Evolutionary conservation across 2,797 vertebrate species (phyloP), one percentile per base, ranked within the genome.

Genomic region (Melanotaenia parkinsoni): DNA sequence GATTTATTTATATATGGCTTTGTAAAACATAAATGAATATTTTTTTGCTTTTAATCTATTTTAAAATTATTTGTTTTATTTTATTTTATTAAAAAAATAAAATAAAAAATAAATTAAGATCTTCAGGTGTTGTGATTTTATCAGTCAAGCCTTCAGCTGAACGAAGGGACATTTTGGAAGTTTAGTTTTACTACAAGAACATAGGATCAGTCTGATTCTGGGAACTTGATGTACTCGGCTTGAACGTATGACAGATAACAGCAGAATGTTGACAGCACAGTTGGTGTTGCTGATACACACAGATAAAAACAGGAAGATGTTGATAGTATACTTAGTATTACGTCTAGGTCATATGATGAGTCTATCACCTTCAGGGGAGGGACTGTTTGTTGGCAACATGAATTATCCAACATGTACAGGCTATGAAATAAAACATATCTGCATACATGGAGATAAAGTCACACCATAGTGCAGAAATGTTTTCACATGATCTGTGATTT

Each of bases 321-420:
- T 93, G 88, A 86, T 30, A 75, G 86, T 80, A 90, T 76, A 86
- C 71, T 38, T 8, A 12, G 87, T 82, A 70, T 87, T 84, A 88
- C 75, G 72, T 67, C 71, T 6, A 58, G 88, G 86, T 84, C 82
- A 74, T 64, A 67, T 69, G 80, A 77, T 66, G 63, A 71, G 58
- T 70, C 50, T n/a, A 32, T 72, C 76, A 68, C 67, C 76, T 80
- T 76, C 53, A 54, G 24, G 22, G 3, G 2, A 14, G 12, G 82
- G 77, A 77, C 73, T 33, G 79, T 62, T 11, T 71, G 53, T 14
- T 4, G 22, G 37, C 4, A 57, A 75, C 12, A 53, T 3, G 45
- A 63, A 54, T 59, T 0, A 71, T 65, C 56, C 35, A 40, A 62
- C 5, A 67, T 58, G 18, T 38, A 60, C 61, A 65, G 13, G 51